Conservation (phyloP, 2,113 vertebrate species). For the Promerops cafer region DNA sequence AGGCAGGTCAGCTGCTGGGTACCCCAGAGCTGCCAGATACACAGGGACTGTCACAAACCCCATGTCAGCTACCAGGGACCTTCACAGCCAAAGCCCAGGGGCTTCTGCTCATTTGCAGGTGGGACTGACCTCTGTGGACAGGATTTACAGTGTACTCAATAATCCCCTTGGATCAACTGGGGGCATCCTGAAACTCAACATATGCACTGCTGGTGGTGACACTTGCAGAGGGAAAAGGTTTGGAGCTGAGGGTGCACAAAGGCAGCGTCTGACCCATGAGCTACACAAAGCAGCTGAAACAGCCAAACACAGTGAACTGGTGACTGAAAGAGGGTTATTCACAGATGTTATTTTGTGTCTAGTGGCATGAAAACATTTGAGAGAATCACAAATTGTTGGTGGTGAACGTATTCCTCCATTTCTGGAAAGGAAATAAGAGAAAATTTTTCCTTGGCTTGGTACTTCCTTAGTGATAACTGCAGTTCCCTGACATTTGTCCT, state of each 20-base stretch:
- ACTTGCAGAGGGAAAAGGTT: background rate
- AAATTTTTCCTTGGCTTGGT: background rate
- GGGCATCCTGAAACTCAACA: background rate
- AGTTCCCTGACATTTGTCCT: background rate
- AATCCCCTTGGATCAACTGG: background rate
- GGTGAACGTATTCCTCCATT: background rate
- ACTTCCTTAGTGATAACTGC: background rate
- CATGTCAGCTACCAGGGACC: background rate
- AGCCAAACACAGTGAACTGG: background rate
- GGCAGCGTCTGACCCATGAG: background rate
- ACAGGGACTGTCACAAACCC: background rate
- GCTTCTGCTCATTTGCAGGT: background rate
- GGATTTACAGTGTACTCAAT: background rate
- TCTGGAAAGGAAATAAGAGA: background rate
- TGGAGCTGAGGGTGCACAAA: background rate
- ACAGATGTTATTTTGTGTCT: background rate
- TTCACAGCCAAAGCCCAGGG: background rate
- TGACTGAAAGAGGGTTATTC: background rate
- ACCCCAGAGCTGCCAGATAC: background rate
- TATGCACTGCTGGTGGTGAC: background rate
- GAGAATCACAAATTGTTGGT: background rate
- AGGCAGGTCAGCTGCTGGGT: background rate
- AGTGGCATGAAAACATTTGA: background rate
- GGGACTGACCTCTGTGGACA: background rate
- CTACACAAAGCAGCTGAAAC: background rate